Base-by-base conservation (phyloP, 2,888 invertebrate genomes). In the Phortica okadai region DNA sequence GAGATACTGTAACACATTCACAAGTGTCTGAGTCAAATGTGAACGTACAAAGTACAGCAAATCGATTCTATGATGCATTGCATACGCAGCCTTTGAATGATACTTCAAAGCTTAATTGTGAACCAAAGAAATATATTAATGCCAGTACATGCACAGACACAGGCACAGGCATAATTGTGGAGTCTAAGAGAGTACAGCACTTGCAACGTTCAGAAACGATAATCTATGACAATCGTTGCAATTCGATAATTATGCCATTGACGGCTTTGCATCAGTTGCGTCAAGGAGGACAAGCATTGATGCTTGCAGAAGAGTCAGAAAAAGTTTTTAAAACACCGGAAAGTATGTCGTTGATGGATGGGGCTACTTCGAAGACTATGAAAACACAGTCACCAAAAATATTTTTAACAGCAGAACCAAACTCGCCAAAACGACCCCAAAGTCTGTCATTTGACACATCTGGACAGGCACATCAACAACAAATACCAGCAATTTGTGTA, bases 141-240 rank as follows among this genome's bases (percentile, higher is more conserved):
- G 16, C 14, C 64, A 21, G n/a, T 72, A 75, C 54, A 45, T 73
- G 16, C 14, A 66, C 45, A 66, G 10, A 58, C 8, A 54, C 0
- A 54, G 10, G n/a, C 41, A 25, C 44, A 16, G 41, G 6, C 16
- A 58, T 62, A 11, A 79, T 80, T 78, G 73, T 69, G 73, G 41
- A 66, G 64, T 21, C 45, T 14, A 42, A 82, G 14, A 83, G 82
- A 3, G 14, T 84, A 50, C 82, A 84, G 6, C 85, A 85, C 66
- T 79, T 90, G 16, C 83, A 86, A 76, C 88, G 90, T 74, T 90
- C 91, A 0, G 84, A 88, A 66, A 90, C 90, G 0, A 82, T 86
- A 3, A 91, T 91, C n/a, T 90, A 88, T 73, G 91, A 91, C 74
- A 88, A 89, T 76, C 76, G 80, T 16, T 78, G 80, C 0, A 85